Percentiles rank a stretch among this genome's conserved stretches.
These are phyloP conservation scores for Tholera decimalis DNA, from an alignment of 2,888 invertebrate genomes.

Conservation along the genomic window DNA sequence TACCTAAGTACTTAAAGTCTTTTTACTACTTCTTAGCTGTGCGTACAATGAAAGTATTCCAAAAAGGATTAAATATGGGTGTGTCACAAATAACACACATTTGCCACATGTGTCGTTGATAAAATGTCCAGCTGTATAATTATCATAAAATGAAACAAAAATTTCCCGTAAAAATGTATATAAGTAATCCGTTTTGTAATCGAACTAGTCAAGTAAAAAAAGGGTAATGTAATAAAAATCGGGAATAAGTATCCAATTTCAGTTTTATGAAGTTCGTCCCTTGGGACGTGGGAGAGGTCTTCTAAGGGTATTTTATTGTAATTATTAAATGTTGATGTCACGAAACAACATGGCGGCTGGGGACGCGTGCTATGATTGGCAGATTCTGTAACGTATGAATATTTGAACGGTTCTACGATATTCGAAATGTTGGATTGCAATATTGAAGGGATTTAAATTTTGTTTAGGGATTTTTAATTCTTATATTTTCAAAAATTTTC, in stretches of 20 bases:
- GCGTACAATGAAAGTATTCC: too few species aligned
- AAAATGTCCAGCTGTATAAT: background rate
- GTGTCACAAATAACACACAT: background rate
- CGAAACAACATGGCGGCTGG: constrained; percentile 22
- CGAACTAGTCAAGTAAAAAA: constrained; percentile 49
- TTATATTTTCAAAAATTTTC: background rate
- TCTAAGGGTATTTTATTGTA: constrained; percentile 27
- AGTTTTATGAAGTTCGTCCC: constrained; percentile 36
- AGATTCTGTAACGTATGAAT: constrained; percentile 18
- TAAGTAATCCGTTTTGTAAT: constrained; percentile 43
- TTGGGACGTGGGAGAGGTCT: constrained; percentile 1
- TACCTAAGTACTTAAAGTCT: too few species aligned
- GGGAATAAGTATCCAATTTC: constrained; percentile 43
- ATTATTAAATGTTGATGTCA: constrained; percentile 27
- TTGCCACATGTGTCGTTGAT: background rate
- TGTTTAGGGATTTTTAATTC: background rate
- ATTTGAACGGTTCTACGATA: background rate
- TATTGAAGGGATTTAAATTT: constrained; percentile 10
- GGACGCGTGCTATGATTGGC: constrained; percentile 7
- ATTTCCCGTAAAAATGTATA: constrained; percentile 6
- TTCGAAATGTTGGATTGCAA: constrained; percentile 13
- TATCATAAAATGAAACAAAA: constrained; percentile 6
- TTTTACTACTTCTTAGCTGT: too few species aligned
- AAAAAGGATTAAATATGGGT: too few species aligned
- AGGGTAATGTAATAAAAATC: constrained; percentile 49